Conservation (phyloP, 2,888 invertebrate genomes). For the Limnephilus auricula region DNA sequence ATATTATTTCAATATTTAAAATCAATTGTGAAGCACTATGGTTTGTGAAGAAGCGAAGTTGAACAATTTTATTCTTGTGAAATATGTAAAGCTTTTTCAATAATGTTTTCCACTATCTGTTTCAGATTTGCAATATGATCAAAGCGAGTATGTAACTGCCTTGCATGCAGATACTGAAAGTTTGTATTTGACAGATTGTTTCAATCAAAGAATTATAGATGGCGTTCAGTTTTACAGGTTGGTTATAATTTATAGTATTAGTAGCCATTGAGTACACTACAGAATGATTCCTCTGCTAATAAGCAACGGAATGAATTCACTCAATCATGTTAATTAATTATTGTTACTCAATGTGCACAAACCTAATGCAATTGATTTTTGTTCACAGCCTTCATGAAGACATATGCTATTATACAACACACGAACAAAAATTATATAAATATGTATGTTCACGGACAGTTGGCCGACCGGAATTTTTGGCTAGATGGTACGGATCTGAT, state of each 20-base stretch:
- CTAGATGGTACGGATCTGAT: slow-evolving; percentile 61
- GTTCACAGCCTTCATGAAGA: slow-evolving; percentile 52
- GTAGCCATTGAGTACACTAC: not conserved
- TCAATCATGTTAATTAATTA: not conserved
- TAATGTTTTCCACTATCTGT: slow-evolving; percentile 4
- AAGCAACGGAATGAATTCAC: not conserved
- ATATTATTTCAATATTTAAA: not conserved
- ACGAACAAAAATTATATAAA: slow-evolving; percentile 53
- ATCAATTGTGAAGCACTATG: not conserved
- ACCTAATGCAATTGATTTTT: not conserved
- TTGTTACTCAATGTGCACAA: not conserved
- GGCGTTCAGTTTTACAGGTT: slow-evolving; percentile 60
- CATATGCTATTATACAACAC: slow-evolving; percentile 60
- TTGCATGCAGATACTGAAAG: slow-evolving; percentile 47
- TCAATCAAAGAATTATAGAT: slow-evolving; percentile 48
- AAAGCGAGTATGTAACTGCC: slow-evolving; percentile 48
- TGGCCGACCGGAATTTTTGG: slow-evolving; percentile 44
- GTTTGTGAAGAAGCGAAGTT: not conserved
- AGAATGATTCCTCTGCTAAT: not conserved
- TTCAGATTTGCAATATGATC: slow-evolving; percentile 58
- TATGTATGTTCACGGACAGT: slow-evolving; percentile 26
- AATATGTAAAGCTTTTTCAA: not conserved
- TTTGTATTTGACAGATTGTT: slow-evolving; percentile 39
- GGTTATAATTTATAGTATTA: slow-evolving; percentile 1
- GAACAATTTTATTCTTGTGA: not conserved